Evolutionary conservation across 2,113 vertebrate genomes (phyloP).

Genomic region (Merops nubicus): DNA sequence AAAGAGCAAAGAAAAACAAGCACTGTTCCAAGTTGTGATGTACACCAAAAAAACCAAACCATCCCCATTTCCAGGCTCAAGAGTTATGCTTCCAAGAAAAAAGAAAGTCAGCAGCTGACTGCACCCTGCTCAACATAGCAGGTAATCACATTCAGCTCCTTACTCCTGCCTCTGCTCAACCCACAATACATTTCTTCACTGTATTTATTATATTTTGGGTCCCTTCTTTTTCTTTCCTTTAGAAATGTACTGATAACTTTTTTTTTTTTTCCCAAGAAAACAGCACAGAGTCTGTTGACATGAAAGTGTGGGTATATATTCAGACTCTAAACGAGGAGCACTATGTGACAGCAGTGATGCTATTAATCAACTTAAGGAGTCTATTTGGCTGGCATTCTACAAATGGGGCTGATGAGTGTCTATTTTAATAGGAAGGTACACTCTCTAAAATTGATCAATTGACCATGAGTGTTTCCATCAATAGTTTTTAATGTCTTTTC

Average conservation of each 20-base stretch:
- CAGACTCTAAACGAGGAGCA: neutral
- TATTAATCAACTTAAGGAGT: constrained; percentile 9
- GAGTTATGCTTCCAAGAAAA: neutral
- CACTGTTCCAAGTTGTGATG: neutral
- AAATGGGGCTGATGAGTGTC: neutral
- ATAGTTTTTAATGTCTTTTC: constrained; percentile 4
- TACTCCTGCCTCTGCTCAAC: neutral
- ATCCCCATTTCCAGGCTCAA: neutral
- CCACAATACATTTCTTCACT: neutral
- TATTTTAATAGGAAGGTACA: neutral
- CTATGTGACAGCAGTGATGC: neutral
- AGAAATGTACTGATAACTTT: neutral
- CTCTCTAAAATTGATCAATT: constrained; percentile 33
- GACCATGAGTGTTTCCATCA: constrained; percentile 1
- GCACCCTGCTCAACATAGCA: fast-evolving
- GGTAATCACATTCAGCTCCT: neutral
- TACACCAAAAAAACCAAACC: neutral
- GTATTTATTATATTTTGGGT: neutral
- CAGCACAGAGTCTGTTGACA: neutral
- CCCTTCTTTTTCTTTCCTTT: neutral
- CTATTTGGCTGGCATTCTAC: constrained; percentile 5
- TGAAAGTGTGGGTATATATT: neutral
- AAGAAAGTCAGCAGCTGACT: neutral
- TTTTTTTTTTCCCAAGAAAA: neutral
- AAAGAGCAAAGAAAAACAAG: neutral